These are phyloP conservation scores for Pelodytes ibericus DNA, from an alignment of 2,797 vertebrate genomes.

Conservation along the genomic window DNA sequence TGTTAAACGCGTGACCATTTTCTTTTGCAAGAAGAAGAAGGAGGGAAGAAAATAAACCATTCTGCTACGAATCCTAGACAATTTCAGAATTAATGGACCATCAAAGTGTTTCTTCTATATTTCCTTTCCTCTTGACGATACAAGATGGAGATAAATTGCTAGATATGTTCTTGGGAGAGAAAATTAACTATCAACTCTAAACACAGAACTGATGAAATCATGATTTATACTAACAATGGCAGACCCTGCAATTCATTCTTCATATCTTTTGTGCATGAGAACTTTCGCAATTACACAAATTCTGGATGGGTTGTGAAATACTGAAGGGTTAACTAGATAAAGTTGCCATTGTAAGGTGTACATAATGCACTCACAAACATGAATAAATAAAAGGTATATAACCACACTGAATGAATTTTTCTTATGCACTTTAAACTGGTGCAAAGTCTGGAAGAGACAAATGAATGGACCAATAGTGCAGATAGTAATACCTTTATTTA, in stretches of 20 bases:
- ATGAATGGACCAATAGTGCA: too few species aligned
- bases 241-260: constrained; percentile 25
- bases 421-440: too few species aligned
- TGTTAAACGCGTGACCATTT: constrained; percentile 44
- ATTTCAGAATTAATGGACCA: constrained; percentile 50
- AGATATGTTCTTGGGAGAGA: constrained; percentile 39
- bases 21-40: constrained; percentile 1
- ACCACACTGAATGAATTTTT: too few species aligned
- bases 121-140: constrained; percentile 39
- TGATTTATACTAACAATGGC: constrained; percentile 44
- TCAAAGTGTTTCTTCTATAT: constrained; percentile 48
- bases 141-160: constrained; percentile 53
- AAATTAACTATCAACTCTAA: constrained; percentile 42
- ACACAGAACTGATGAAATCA: constrained; percentile 40
- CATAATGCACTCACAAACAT: too few species aligned
- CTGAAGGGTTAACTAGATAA: too few species aligned
- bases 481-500: background rate
- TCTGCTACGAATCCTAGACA: constrained; percentile 41
- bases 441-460: too few species aligned
- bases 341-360: too few species aligned
- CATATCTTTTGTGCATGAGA: too few species aligned
- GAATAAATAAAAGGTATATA: too few species aligned
- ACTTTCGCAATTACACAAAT: background rate
- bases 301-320: too few species aligned
- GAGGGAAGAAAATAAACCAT: too few species aligned